Evolutionary conservation across 1,140 invertebrate species (phyloP), one percentile per base, ranked within the genome.

Genomic region (Psix sp.): DNA sequence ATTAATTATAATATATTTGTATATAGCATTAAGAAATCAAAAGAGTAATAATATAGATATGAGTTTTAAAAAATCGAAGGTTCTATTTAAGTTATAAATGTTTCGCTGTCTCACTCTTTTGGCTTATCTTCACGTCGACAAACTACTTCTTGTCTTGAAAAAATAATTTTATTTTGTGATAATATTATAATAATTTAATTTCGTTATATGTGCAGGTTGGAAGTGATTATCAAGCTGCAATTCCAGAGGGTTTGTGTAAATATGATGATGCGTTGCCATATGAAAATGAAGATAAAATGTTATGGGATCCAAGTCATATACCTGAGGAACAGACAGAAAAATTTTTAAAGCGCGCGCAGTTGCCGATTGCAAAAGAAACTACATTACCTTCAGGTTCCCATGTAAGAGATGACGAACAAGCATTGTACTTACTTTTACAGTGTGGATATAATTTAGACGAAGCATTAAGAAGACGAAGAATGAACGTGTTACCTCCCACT

Each of bases 361-460:
- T 88, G 78, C 89, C 88, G 52, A 81, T 52, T 75, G 87, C 88
- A 14, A 91, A 90, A 80, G 87, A 92, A 13, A 81, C 88, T 68
- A 85, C 90, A 63, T 86, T 93, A 74, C 94, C 95, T 3, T 88
- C 88, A 48, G 95, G 95, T 13, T 90, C 88, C 76, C 94, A 96
- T 81, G 89, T 96, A 0, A 88, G 95, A 63, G 97, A 99, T 86
- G 96, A 99, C 87, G 97, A 99, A 86, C 92, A 98, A 88, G 96
- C 96, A 0, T 88, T 99, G 18, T 98, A 94, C 87, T 86, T 98
- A 63, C 87, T 98, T 7, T 91, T 97, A 21, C 96, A 98, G 81
- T 98, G 96, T 88, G 96, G 95, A 4, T 95, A 98, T 80, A 98
- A 97, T 87, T 89, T 94, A 15, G 96, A 98, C 71, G 96, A 98